Evolutionary conservation across 1,140 invertebrate genomes (phyloP).

Genomic region (Colletes gigas): DNA sequence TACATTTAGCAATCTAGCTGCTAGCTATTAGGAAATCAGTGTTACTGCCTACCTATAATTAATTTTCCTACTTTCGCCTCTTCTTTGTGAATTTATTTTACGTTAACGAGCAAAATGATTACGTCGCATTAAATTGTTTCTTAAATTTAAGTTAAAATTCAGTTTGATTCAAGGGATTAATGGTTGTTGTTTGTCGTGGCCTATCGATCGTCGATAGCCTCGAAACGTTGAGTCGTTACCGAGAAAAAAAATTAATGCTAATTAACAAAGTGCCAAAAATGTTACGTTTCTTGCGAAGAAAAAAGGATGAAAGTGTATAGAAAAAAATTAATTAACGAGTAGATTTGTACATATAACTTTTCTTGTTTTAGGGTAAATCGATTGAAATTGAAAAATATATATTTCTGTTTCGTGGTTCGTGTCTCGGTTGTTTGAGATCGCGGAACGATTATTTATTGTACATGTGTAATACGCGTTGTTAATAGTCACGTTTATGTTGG

Average conservation of each 20-base stretch:
- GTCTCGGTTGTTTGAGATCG: slow-evolving; percentile 8
- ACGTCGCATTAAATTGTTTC: too few relatives aligned
- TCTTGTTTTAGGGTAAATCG: neutral
- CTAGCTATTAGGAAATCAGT: too few relatives aligned
- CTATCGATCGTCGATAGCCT: neutral
- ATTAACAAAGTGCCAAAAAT: slow-evolving; percentile 39
- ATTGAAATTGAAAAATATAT: neutral
- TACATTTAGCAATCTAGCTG: too few relatives aligned
- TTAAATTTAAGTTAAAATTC: too few relatives aligned
- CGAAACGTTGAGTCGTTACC: neutral
- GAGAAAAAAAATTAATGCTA: neutral
- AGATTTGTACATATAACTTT: slow-evolving; percentile 23
- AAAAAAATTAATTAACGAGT: neutral
- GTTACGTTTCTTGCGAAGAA: slow-evolving; percentile 11
- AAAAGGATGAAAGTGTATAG: neutral
- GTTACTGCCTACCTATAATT: too few relatives aligned
- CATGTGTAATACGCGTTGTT: slow-evolving; percentile 1
- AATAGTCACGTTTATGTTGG: slow-evolving; percentile 2
- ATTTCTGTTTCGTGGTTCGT: slow-evolving; percentile 20
- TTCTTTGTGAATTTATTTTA: too few relatives aligned
- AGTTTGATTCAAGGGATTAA: too few relatives aligned
- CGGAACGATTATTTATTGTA: slow-evolving; percentile 43
- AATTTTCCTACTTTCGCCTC: too few relatives aligned
- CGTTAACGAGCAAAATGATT: too few relatives aligned
- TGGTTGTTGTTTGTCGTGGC: neutral